Percentiles rank a stretch among this genome's conserved stretches.
Evolutionary conservation across 2,888 invertebrate genomes (phyloP).

Genomic region (Muscina levida): DNA sequence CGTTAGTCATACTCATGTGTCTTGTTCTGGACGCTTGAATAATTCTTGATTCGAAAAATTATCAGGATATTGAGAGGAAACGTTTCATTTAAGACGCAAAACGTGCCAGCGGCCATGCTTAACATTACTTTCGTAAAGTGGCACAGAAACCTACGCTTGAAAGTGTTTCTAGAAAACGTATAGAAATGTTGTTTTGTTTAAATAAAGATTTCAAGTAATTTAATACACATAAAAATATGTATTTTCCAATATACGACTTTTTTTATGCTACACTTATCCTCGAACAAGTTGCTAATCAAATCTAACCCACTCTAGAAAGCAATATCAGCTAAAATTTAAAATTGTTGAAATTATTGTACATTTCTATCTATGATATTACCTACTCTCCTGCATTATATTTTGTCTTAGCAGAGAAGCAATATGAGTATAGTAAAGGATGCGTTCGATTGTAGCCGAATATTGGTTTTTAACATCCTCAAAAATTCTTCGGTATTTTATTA

Average conservation of each 20-base stretch:
- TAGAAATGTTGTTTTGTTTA: slow-evolving; percentile 64
- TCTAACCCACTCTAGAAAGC: neutral
- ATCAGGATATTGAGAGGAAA: slow-evolving; percentile 2
- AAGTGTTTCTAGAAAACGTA: neutral
- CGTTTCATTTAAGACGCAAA: slow-evolving; percentile 59
- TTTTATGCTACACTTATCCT: neutral
- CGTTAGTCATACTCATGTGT: slow-evolving; percentile 65
- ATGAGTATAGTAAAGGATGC: slow-evolving; percentile 1
- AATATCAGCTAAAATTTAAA: neutral
- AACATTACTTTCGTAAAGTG: slow-evolving; percentile 24
- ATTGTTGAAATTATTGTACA: neutral
- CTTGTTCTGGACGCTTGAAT: slow-evolving; percentile 62
- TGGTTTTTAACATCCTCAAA: slow-evolving; percentile 4
- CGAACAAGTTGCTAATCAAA: neutral
- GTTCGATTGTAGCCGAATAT: slow-evolving; percentile 27
- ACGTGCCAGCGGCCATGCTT: slow-evolving; percentile 62
- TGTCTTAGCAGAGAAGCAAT: neutral
- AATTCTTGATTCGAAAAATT: slow-evolving; percentile 18
- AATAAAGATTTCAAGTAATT: slow-evolving; percentile 63
- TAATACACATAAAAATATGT: slow-evolving; percentile 34
- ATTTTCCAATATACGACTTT: slow-evolving; percentile 1
- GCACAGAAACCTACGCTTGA: too few relatives aligned
- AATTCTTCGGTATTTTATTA: slow-evolving; percentile 23
- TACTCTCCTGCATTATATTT: slow-evolving; percentile 8
- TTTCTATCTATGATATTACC: neutral